Evolutionary conservation across 53 echinoderm and acorn worm species (phyloP), one percentile per base, ranked within the genome.

Genomic region (Temnopleurus reevesii): DNA sequence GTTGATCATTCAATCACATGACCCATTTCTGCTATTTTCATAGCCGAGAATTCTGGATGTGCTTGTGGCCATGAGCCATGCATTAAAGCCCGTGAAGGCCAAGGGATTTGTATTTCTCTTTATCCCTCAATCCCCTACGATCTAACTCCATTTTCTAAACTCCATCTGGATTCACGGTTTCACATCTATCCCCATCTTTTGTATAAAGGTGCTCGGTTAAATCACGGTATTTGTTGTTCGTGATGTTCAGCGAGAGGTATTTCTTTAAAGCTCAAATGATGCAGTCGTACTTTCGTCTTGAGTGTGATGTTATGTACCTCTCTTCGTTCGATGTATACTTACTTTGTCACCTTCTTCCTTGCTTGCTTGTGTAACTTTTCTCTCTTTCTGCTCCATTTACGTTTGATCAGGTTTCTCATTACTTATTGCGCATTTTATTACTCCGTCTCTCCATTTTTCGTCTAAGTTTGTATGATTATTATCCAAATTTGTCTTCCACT

Each of bases 11-110:
- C 81, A 81, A 81, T 81, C 81, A 81, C 53, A 53, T 81, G 81
- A 51, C 53, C 81, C 81, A 81, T 51, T 81, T 81, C 81, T 46
- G 13, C 25, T 81, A 81, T 81, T 81, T 81, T 81, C 81, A 81
- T 81, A 81, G 81, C 81, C 81, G 47, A 47, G 81, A 81, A 81
- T 51, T 53, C 76, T 25, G 7, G 76, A 38, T 76, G 13, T 45
- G 45, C 77, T 45, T 45, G 26, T 45, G 77, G 77, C 77, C 45
- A 45, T 45, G 77, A 45, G 77, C n/a, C 77, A 45, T 77, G 77
- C 45, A 77, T 77, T 45, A 45, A 77, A 77, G 77, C 43, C 46
- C 77, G 21, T 26, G 46, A 77, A 77, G 77, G 46, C 46, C 46
- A 45, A 2, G 45, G 77, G 46, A 77, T 77, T 45, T 63, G 63